Evolutionary conservation across 1,140 invertebrate species (phyloP).

Genomic region (Drosophila mojavensis): DNA sequence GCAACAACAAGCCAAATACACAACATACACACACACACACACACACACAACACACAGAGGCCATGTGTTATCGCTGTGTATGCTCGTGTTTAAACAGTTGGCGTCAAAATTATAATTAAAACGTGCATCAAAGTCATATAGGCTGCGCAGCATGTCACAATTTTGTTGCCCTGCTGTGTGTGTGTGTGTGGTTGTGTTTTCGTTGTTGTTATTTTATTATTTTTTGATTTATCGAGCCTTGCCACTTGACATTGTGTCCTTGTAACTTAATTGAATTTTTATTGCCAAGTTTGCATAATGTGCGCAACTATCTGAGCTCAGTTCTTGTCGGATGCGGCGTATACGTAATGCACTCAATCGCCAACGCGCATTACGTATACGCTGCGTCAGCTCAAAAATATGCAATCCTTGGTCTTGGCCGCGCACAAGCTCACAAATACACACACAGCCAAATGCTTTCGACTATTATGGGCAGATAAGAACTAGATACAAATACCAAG

Average conservation of each 20-base stretch:
- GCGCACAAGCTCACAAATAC: too few relatives aligned
- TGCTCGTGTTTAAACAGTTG: slow-evolving; percentile 74
- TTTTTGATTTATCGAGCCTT: slow-evolving; percentile 48
- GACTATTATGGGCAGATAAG: slow-evolving; percentile 55
- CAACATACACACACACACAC: slow-evolving; percentile 34
- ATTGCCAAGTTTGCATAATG: slow-evolving; percentile 82
- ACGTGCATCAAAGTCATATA: slow-evolving; percentile 78
- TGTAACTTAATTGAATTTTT: slow-evolving; percentile 81
- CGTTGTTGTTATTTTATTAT: slow-evolving; percentile 4
- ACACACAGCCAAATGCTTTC: slow-evolving; percentile 48
- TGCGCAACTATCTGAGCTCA: slow-evolving; percentile 34
- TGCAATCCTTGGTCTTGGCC: neutral
- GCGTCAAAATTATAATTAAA: slow-evolving; percentile 82
- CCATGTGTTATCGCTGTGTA: slow-evolving; percentile 31
- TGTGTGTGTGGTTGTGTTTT: neutral
- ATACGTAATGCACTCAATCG: slow-evolving; percentile 61
- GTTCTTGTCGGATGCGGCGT: slow-evolving; percentile 29
- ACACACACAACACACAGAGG: slow-evolving; percentile 21
- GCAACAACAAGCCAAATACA: slow-evolving; percentile 24
- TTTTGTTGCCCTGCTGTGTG: slow-evolving; percentile 43
- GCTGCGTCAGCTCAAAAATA: slow-evolving; percentile 41
- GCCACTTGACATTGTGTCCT: slow-evolving; percentile 71
- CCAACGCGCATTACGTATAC: slow-evolving; percentile 54
- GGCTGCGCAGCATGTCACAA: slow-evolving; percentile 73
- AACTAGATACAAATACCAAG: neutral